Base-by-base conservation (phyloP, 2,888 invertebrate genomes). In the Heliconius aoede region DNA sequence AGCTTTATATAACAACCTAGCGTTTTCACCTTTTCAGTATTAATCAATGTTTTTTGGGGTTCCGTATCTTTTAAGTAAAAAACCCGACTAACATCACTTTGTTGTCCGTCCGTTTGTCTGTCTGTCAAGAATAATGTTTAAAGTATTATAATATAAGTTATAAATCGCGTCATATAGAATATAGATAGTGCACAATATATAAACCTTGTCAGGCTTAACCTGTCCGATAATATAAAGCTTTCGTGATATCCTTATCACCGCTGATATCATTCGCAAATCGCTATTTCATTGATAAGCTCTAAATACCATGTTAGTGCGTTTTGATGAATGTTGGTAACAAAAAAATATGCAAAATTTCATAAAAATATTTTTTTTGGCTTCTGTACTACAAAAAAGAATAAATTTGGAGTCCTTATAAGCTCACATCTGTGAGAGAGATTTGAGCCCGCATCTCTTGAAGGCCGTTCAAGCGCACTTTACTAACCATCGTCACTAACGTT, bases 181-280 rank as follows among this genome's bases (percentile, higher is more conserved):
- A 28, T 28, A 51, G 68, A 68, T 68, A 68, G n/a, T 51, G 28
- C 65, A 51, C 5, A 36, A 36, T 36, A 21, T 51, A 51, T n/a
- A 28, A 30, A 68, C 21, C 68, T 69, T 24, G 69, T 55, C n/a
- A 32, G 69, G 69, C 55, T 55, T 32, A 69, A 69, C 69, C 30
- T 69, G 69, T 69, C 69, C 30, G 55, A 55, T 69, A 55, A 18
- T 24, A 65, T 8, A 8, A 30, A 55, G 69, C 69, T 69, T 69
- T 69, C 55, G n/a, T 55, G 69, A 69, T 55, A 55, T 7, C 30
- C 30, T 55, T 55, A 69, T 69, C 55, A 32, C 15, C 2, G 65
- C 51, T 51, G 55, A 30, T 69, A 55, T 69, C 69, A 55, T 32
- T 69, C 55, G 55, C 69, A 24, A 55, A 55, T 69, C 15, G n/a